Conservation (phyloP, 2,113 vertebrate species). For the Antechinus stuartii region DNA sequence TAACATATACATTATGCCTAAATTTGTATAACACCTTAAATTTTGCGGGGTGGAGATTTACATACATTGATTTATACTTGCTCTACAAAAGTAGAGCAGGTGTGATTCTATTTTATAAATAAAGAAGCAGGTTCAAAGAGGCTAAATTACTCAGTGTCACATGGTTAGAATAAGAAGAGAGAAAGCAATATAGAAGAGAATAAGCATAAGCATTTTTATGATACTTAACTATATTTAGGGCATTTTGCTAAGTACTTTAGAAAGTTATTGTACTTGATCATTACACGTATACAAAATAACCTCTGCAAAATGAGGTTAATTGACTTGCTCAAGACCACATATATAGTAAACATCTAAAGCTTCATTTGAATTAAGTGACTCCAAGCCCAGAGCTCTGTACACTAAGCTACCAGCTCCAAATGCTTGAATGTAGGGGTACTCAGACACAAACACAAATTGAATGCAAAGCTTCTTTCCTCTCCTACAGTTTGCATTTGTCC, state of each 20-base stretch:
- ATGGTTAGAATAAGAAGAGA: not conserved
- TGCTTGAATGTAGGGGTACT: too few species aligned
- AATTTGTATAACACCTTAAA: not conserved
- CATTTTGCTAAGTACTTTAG: not conserved
- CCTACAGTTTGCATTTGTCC: too few species aligned
- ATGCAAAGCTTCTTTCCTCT: too few species aligned
- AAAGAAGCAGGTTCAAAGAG: not conserved
- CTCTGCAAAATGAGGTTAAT: not conserved
- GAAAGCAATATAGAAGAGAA: not conserved
- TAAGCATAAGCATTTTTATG: not conserved
- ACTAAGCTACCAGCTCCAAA: not conserved
- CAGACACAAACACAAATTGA: too few species aligned
- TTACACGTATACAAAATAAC: not conserved
- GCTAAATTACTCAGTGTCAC: not conserved
- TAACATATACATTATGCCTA: not conserved
- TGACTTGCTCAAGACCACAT: not conserved
- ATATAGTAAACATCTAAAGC: not conserved
- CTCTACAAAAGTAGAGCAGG: not conserved
- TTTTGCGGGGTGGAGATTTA: not conserved
- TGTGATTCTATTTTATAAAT: not conserved
- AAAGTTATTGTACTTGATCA: not conserved
- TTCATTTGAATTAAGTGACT: not conserved
- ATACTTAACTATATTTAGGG: not conserved
- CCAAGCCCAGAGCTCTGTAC: not conserved
- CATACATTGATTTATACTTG: not conserved